A percentile compares a stretch with the other conserved stretches of the same genome.
phyloP scores from a whole-genome alignment of 2,113 vertebrate species.

The Dicentrarchus labrax region DNA sequence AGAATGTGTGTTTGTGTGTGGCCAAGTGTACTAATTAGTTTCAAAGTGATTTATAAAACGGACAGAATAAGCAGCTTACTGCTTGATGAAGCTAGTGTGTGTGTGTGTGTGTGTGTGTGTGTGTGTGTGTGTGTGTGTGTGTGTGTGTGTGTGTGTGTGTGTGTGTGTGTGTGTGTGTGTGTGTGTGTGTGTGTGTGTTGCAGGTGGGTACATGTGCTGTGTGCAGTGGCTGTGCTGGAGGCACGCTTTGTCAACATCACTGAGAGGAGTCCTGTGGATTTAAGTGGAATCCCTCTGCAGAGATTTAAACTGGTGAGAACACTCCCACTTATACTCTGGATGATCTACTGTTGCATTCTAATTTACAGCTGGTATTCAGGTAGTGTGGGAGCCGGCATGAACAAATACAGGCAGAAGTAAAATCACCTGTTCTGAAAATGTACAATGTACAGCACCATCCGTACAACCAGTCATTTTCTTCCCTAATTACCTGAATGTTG shows the following conservation, averaged over 20 bases:
- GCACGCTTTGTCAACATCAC: conserved; percentile 91
- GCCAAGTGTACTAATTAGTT: no score
- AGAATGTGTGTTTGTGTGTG: no score
- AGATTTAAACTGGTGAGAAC: conserved; percentile 93
- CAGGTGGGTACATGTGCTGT: conserved; percentile 97
- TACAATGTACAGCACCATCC: no score
- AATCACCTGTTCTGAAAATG: neutral
- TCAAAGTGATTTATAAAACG: no score
- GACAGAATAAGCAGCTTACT: no score
- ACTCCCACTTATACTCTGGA: neutral
- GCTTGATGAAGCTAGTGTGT: no score
- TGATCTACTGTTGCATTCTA: neutral
- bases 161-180: neutral
- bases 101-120: no score
- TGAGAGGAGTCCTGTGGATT: conserved; percentile 94
- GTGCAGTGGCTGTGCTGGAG: conserved; percentile 94
- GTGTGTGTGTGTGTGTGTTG: conserved; percentile 15
- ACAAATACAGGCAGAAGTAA: neutral
- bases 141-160: no score
- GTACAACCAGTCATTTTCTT: neutral
- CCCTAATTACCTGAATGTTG: neutral
- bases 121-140: no score
- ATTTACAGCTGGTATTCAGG: neutral
- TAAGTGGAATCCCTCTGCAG: conserved; percentile 93
- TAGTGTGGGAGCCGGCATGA: neutral